Evolutionary conservation across 1,140 invertebrate genomes (phyloP), one percentile per base, ranked within the genome.

Genomic region (Grapholita molesta): DNA sequence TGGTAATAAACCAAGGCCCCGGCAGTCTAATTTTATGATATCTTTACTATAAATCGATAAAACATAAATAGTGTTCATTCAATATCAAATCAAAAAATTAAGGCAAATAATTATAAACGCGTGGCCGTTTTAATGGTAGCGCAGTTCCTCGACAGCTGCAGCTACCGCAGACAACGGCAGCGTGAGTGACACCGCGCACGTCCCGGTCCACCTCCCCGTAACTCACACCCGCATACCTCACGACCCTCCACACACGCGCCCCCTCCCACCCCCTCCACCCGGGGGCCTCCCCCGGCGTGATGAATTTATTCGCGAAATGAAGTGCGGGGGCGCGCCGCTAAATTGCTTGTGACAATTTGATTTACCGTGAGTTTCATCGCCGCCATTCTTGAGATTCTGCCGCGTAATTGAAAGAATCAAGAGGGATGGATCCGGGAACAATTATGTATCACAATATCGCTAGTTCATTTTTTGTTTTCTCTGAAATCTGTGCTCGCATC

Each of bases 231-330:
- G n/a, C 42, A 48, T 48, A 21, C 6, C 23, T 28, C 53, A 7
- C 53, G 23, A 23, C 53, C 23, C 53, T n/a, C n/a, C 23, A 23
- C 48, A 24, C 48, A 11, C 18, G 53, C 64, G 38, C 67, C 25
- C 4, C 21, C 5, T 12, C 4, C 12, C 11, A 6, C 23, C 53
- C 25, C n/a, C 42, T 8, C 9, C 38, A 12, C 57, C 55, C 30
- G 52, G 70, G n/a, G n/a, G n/a, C 15, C 48, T 12, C 12, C 42
- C 57, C 42, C 33, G 57, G 71, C 68, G 70, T 76, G 77, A 79
- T 79, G 74, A 75, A 79, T 79, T 79, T 79, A 79, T 79, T 75
- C 77, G 73, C 73, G 53, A 77, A 77, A 79, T 79, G 75, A 79
- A 79, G 75, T 76, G 75, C 52, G 68, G 66, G 64, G 21, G 53